A percentile compares a stretch with the other conserved stretches of the same genome.
Evolutionary conservation across 2,113 vertebrate genomes (phyloP).

Genomic region (Paralichthys olivaceus): DNA sequence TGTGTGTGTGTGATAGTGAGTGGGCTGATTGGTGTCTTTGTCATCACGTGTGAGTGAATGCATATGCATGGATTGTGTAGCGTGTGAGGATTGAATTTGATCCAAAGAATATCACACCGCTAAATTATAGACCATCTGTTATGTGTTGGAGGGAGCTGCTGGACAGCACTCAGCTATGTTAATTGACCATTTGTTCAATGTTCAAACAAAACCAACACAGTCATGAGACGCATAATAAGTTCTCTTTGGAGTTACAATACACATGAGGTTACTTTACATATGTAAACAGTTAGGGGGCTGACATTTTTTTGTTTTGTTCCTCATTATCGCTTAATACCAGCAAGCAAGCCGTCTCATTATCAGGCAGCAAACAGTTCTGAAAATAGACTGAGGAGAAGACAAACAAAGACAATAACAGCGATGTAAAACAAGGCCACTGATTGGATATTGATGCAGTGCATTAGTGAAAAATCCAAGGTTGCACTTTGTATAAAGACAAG

Average conservation of each 20-base stretch:
- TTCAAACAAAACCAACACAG: conserved; percentile 58
- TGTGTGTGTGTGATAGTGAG: conserved; percentile 7
- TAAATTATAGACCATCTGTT: conserved; percentile 73
- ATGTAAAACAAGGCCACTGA: conserved; percentile 12
- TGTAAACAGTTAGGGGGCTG: conserved; percentile 35
- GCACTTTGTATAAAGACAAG: neutral
- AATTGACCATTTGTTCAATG: conserved; percentile 67
- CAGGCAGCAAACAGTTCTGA: neutral
- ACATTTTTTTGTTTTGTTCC: conserved; percentile 16
- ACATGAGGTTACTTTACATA: conserved; percentile 51
- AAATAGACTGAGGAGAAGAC: conserved; percentile 22
- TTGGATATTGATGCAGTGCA: neutral
- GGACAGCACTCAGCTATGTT: conserved; percentile 70
- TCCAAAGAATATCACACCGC: conserved; percentile 61
- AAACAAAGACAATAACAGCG: neutral
- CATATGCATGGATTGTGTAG: conserved; percentile 24
- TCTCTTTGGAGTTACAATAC: conserved; percentile 33
- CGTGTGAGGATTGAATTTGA: conserved; percentile 51
- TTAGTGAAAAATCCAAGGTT: neutral
- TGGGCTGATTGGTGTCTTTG: conserved; percentile 38
- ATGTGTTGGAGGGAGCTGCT: conserved; percentile 59
- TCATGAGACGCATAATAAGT: conserved; percentile 46
- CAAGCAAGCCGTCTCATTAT: conserved; percentile 30
- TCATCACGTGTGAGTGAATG: conserved; percentile 31
- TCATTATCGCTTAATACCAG: conserved; percentile 24